Evolutionary conservation across 2,888 invertebrate species (phyloP).

Genomic region (Hartigia nigra): DNA sequence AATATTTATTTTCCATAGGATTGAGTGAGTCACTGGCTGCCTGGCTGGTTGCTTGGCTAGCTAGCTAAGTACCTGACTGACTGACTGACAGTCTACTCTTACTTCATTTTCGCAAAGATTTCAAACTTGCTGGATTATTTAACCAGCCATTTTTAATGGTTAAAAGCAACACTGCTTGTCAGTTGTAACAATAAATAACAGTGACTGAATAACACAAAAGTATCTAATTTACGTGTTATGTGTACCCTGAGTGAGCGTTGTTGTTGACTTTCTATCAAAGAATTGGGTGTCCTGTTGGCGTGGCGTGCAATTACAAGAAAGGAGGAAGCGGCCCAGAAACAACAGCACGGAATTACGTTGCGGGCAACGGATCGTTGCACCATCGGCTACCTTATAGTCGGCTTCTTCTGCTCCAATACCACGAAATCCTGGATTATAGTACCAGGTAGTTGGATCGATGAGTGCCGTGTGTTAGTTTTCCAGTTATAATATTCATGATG

Average conservation of each 20-base stretch:
- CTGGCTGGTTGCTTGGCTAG: slow-evolving; percentile 19
- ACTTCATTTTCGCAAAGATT: neutral
- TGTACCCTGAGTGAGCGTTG: slow-evolving; percentile 2
- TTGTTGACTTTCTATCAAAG: slow-evolving; percentile 34
- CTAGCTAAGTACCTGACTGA: neutral
- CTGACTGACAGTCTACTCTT: neutral
- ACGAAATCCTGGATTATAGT: slow-evolving; percentile 65
- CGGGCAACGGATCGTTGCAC: neutral
- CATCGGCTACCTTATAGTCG: neutral
- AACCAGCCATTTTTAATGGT: neutral
- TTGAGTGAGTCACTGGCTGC: slow-evolving; percentile 54
- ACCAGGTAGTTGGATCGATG: neutral
- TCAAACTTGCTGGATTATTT: neutral
- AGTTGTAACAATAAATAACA: neutral
- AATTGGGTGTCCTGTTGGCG: slow-evolving; percentile 3
- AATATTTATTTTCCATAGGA: slow-evolving; percentile 55
- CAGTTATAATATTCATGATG: neutral
- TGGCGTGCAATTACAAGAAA: slow-evolving; percentile 25
- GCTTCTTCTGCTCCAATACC: neutral
- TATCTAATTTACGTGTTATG: neutral
- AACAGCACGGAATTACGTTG: slow-evolving; percentile 18
- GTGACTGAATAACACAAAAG: neutral
- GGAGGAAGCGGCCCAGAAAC: slow-evolving; percentile 32
- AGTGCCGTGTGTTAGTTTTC: neutral
- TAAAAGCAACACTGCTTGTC: neutral